Evolutionary conservation across 1,140 invertebrate genomes (phyloP), one percentile per base, ranked within the genome.

Genomic region (Hylaeus volcanicus): DNA sequence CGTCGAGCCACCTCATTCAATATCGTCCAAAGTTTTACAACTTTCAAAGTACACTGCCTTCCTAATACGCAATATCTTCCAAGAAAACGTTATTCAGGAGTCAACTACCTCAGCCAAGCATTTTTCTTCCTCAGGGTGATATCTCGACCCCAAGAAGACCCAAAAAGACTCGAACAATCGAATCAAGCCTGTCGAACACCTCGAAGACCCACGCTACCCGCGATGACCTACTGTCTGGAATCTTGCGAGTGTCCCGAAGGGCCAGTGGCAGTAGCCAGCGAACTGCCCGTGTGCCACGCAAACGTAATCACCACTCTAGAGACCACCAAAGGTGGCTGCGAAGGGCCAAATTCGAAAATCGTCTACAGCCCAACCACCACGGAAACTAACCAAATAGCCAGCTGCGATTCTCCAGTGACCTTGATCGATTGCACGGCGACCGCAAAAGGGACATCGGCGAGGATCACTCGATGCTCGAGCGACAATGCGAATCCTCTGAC

Each of bases 371-470:
- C 82, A 9, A 60, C 11, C 2, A 3, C 9, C 0, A 39, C 77
- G 4, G 51, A 60, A 8, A 12, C 39, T 26, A 5, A 15, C 14
- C 26, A 58, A 41, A 11, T 45, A 15, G n/a, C 12, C 39, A 12
- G 0, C 2, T 9, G 51, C n/a, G 39, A 74, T 2, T 11, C 56
- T 0, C 68, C 80, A 0, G 26, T 73, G 11, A 77, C 70, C 12
- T 48, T 80, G 11, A 77, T 88, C 9, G 58, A 84, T 53, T 88
- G 82, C 43, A 63, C 26, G 2, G 60, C 82, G 11, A 63, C 68
- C 4, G 39, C 43, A 2, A 71, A 70, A 15, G 63, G 43, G 0
- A 53, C 84, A 2, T 39, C 73, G 1, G 56, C 75, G 3, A 86
- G 69, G 15, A 12, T 83, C n/a, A 73, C 53, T 15, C 72, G 63